phyloP scores from a whole-genome alignment of 30 jellyfish, hydroid and myxozoan species.

The Pseudorhiza aurosa region DNA sequence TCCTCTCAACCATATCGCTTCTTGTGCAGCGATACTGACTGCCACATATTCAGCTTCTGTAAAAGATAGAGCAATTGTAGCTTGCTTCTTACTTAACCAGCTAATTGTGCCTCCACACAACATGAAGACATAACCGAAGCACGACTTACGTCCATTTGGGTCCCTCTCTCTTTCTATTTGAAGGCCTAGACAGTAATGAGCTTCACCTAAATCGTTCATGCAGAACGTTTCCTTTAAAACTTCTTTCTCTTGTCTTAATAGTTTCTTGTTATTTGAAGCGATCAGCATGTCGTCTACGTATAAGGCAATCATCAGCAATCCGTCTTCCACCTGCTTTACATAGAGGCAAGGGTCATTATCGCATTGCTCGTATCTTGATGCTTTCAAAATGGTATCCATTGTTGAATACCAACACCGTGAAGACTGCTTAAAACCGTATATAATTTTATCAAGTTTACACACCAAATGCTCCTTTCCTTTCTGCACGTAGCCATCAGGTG shows the following conservation, averaged over 20 bases:
- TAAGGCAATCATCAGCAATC: not conserved
- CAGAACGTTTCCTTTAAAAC: not conserved
- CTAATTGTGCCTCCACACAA: too few relatives aligned
- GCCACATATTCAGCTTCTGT: conserved; percentile 44
- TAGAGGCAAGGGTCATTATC: conserved; percentile 2
- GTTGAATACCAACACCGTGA: conserved; percentile 17
- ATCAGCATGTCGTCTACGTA: conserved; percentile 9
- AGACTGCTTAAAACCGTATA: conserved; percentile 25
- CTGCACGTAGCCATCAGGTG: not conserved
- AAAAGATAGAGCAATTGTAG: conserved; percentile 29
- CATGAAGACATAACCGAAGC: too few relatives aligned
- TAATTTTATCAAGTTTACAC: conserved; percentile 5
- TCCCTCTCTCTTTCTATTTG: conserved; percentile 4
- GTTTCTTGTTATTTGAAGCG: not conserved
- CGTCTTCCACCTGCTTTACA: conserved; percentile 8
- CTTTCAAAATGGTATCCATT: not conserved
- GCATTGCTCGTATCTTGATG: not conserved
- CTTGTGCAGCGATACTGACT: conserved; percentile 26
- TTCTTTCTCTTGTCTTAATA: not conserved
- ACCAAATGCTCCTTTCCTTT: not conserved
- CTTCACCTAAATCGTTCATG: conserved; percentile 20
- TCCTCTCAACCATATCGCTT: conserved; percentile 37
- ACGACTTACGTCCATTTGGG: too few relatives aligned
- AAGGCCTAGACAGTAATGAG: conserved; percentile 9
- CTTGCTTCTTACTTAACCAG: conserved; percentile 40